These are phyloP conservation scores for Araneus ventricosus DNA, from an alignment of 1,140 invertebrate genomes.

Conservation along the genomic window DNA sequence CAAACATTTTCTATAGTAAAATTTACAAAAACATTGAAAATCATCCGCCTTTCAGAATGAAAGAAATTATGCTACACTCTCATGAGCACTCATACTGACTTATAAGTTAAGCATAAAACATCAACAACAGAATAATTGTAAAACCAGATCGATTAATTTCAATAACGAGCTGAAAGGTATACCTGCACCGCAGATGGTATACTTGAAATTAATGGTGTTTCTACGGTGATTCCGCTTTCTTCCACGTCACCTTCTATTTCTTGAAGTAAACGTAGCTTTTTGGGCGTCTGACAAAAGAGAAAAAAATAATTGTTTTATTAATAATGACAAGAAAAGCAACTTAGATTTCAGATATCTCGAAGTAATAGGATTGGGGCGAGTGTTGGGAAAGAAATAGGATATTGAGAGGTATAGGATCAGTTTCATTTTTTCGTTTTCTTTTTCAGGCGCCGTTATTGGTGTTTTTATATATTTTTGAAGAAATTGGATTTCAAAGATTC, in stretches of 20 bases:
- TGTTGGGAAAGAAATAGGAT: not conserved
- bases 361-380: not conserved
- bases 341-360: not conserved
- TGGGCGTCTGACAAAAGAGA: conserved; percentile 63
- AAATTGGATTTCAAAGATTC: not conserved
- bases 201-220: conserved; percentile 73
- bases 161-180: not conserved
- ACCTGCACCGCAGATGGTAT: conserved; percentile 66
- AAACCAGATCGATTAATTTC: too few species aligned
- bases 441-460: not conserved
- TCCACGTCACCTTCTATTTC: conserved; percentile 69
- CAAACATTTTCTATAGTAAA: too few species aligned
- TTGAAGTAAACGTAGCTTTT: conserved; percentile 67
- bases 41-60: too few species aligned
- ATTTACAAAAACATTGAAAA: too few species aligned
- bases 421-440: not conserved
- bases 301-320: not conserved
- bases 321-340: conserved; percentile 26
- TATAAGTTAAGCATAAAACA: too few species aligned
- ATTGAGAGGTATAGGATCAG: not conserved
- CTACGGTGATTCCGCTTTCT: conserved; percentile 70
- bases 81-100: not conserved
- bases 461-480: not conserved
- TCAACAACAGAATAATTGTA: too few species aligned
- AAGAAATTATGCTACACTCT: too few species aligned